Conservation (phyloP, 2,113 vertebrate species). For the Burhinus oedicnemus region DNA sequence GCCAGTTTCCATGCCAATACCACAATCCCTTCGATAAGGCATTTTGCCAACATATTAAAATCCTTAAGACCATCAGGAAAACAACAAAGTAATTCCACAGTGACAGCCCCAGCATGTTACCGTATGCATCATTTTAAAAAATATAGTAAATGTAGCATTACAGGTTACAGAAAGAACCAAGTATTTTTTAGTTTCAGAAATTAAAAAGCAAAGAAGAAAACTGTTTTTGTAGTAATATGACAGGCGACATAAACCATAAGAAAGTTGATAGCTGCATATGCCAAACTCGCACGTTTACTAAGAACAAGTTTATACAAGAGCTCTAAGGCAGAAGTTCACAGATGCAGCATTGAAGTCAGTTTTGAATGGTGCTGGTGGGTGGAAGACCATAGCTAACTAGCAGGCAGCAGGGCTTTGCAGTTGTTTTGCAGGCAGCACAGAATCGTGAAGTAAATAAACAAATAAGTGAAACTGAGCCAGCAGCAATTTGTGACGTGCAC, state of each 20-base stretch:
- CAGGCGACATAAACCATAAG: constrained; percentile 34
- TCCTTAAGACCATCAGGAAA: neutral
- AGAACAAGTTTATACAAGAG: neutral
- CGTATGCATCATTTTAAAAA: neutral
- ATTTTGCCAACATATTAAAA: constrained; percentile 13
- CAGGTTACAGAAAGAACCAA: neutral
- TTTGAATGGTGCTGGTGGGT: neutral
- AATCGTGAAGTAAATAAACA: constrained; percentile 52
- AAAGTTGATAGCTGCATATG: constrained; percentile 35
- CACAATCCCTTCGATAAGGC: neutral
- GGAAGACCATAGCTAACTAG: neutral
- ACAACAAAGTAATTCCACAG: neutral
- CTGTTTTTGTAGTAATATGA: constrained; percentile 1
- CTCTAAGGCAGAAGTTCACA: constrained; percentile 35
- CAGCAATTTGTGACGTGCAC: constrained; percentile 37
- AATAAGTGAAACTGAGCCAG: constrained; percentile 48
- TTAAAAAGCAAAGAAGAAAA: constrained; percentile 1
- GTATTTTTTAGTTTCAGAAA: neutral
- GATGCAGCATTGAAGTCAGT: neutral
- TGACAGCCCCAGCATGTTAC: neutral
- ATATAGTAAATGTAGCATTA: neutral
- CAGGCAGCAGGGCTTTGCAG: constrained; percentile 35
- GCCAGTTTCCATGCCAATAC: constrained; percentile 10
- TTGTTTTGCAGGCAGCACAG: constrained; percentile 40
- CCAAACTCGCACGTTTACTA: neutral